Evolutionary conservation across 2,797 vertebrate genomes (phyloP).

Genomic region (Sebastiscus albofasciatus): DNA sequence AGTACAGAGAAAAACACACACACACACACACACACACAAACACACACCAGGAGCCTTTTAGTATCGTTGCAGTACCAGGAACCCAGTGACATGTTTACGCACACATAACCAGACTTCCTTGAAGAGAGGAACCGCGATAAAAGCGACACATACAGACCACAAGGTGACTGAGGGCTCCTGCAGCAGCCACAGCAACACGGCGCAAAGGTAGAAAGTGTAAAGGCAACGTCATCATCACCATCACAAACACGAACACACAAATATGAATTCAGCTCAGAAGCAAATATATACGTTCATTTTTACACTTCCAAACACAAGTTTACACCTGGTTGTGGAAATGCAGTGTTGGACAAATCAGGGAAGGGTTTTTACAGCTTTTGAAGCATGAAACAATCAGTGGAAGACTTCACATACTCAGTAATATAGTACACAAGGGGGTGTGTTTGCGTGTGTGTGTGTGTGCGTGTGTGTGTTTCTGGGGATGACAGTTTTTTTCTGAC

Average conservation of each 20-base stretch:
- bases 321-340: background rate
- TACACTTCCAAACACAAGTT: background rate
- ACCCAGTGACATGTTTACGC: slow-evolving; percentile 61
- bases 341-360: background rate
- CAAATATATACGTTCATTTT: background rate
- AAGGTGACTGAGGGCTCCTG: slow-evolving; percentile 51
- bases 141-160: slow-evolving; percentile 59
- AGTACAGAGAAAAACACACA: slow-evolving; percentile 22
- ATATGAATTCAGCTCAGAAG: background rate
- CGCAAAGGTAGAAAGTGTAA: slow-evolving; percentile 30
- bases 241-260: background rate
- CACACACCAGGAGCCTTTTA: slow-evolving; percentile 1
- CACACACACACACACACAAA: slow-evolving; percentile 7
- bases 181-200: slow-evolving; percentile 25
- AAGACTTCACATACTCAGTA: background rate
- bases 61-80: slow-evolving; percentile 71
- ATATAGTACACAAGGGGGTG: background rate
- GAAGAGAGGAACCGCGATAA: slow-evolving; percentile 73
- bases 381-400: background rate
- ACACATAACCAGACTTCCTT: slow-evolving; percentile 69
- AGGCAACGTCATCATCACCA: slow-evolving; percentile 4
- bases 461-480: background rate
- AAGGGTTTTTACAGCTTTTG: background rate
- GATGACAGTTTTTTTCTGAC: slow-evolving; percentile 21
- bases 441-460: background rate